phyloP scores from a whole-genome alignment of 2,888 invertebrate species.

The Lasius platythorax region DNA sequence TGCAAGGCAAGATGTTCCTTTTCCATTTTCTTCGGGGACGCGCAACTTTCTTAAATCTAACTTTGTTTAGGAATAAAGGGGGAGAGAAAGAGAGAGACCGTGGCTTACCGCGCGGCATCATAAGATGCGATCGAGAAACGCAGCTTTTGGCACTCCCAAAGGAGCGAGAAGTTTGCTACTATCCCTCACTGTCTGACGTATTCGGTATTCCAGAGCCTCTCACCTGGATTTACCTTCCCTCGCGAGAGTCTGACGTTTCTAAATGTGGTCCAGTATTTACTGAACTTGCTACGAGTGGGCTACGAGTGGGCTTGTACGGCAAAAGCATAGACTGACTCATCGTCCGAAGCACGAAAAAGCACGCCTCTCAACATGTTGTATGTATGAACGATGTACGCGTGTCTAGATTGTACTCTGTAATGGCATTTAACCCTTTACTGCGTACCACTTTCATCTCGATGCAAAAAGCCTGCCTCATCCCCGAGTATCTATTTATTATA shows the following conservation, averaged over 20 bases:
- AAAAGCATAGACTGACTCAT: constrained; percentile 8
- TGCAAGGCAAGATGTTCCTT: not conserved
- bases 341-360: constrained; percentile 8
- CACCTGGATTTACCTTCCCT: constrained; percentile 56
- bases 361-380: not conserved
- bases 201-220: constrained; percentile 42
- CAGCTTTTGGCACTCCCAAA: constrained; percentile 40
- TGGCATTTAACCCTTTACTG: not conserved
- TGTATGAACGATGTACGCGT: not conserved
- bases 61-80: not conserved
- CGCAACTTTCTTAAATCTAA: constrained; percentile 24
- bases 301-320: constrained; percentile 11
- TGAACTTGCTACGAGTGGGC: constrained; percentile 33
- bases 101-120: constrained; percentile 19
- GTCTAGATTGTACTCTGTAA: not conserved
- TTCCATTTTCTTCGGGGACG: not conserved
- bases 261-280: constrained; percentile 53
- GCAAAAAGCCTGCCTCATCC: not conserved
- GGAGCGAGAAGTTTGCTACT: constrained; percentile 48
- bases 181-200: constrained; percentile 35
- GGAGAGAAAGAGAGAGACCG: not conserved
- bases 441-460: constrained; percentile 15
- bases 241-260: constrained; percentile 53
- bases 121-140: constrained; percentile 42
- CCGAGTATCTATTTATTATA: not conserved